Conservation (phyloP, 2,113 vertebrate species). For the Butastur rufipennis region DNA sequence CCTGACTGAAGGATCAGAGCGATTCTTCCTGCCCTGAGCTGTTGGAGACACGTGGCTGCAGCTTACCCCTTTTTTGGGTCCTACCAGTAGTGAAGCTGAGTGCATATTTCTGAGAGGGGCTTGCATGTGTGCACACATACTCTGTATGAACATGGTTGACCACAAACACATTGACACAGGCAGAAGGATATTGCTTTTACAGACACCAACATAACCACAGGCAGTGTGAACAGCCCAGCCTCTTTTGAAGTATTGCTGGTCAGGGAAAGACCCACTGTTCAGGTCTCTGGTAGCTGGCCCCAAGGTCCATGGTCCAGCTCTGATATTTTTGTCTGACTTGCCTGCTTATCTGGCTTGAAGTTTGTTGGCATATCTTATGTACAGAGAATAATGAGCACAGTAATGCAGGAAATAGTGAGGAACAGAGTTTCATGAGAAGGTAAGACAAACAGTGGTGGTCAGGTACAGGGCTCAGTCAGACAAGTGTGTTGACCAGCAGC, state of each 20-base stretch:
- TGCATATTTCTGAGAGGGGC: background rate
- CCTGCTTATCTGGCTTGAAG: background rate
- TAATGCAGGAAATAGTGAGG: background rate
- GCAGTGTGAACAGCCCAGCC: accelerated
- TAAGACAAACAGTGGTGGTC: background rate
- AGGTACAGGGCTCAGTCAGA: background rate
- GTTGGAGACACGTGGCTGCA: background rate
- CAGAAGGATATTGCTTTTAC: background rate
- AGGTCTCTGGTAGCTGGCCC: background rate
- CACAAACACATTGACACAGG: background rate
- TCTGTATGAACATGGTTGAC: background rate
- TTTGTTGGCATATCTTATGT: background rate
- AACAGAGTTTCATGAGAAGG: background rate
- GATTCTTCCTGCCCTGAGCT: background rate
- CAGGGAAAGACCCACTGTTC: background rate
- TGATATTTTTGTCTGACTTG: background rate
- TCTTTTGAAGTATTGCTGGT: background rate
- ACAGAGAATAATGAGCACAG: background rate
- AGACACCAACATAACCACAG: background rate
- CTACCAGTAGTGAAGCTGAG: background rate
- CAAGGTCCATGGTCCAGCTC: background rate
- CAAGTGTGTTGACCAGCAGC: background rate
- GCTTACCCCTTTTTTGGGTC: background rate
- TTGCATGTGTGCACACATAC: accelerated
- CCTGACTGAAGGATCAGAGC: background rate